Evolutionary conservation across 2,888 invertebrate species (phyloP).

Genomic region (Sympetrum striolatum): DNA sequence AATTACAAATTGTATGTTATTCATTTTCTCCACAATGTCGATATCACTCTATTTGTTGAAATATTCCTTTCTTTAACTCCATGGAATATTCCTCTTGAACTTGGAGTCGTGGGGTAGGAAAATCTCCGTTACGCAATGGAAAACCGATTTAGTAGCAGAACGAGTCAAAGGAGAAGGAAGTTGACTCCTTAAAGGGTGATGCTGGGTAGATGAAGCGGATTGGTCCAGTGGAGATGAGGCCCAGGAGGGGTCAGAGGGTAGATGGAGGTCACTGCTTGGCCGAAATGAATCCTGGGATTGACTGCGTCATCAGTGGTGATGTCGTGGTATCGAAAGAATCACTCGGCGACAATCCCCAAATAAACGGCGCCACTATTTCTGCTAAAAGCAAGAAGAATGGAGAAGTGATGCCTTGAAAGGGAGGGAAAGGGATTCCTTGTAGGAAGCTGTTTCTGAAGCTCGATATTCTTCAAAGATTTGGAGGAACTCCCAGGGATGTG

Average conservation of each 20-base stretch:
- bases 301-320: background rate
- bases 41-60: too few relatives aligned
- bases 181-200: background rate
- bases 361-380: background rate
- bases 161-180: background rate
- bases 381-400: background rate
- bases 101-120: too few relatives aligned
- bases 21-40: too few relatives aligned
- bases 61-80: too few relatives aligned
- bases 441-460: background rate
- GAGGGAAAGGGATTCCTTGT: background rate
- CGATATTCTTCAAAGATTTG: too few relatives aligned
- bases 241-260: background rate
- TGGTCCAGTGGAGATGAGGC: background rate
- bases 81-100: too few relatives aligned
- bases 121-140: too few relatives aligned
- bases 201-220: background rate
- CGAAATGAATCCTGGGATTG: background rate
- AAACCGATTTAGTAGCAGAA: too few relatives aligned
- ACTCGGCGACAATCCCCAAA: background rate
- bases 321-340: background rate
- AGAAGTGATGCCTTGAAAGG: background rate
- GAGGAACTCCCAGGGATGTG: too few relatives aligned
- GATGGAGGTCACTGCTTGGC: background rate
- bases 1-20: too few relatives aligned